These are phyloP conservation scores for Centropristis striata DNA, from an alignment of 2,113 vertebrate genomes.

Conservation along the genomic window DNA sequence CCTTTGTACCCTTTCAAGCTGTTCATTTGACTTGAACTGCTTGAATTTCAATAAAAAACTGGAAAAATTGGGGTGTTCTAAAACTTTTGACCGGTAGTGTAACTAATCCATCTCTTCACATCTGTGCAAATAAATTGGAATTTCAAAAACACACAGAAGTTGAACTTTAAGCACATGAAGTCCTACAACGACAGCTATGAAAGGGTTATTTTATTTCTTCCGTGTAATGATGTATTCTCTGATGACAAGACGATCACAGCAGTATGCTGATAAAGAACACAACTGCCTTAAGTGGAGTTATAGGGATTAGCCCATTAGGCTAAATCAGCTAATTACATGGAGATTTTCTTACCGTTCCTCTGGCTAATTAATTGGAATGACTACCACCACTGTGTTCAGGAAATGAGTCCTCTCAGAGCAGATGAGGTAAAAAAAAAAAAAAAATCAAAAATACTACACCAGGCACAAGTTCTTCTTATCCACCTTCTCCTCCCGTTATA, in stretches of 20 bases:
- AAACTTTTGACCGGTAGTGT: too few relatives aligned
- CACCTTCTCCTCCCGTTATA: slow-evolving; percentile 18
- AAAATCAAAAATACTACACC: slow-evolving; percentile 63
- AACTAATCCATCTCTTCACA: background rate
- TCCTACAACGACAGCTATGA: background rate
- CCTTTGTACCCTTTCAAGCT: too few relatives aligned
- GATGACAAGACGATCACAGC: slow-evolving; percentile 59
- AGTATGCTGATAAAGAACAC: slow-evolving; percentile 60
- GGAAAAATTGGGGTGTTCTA: too few relatives aligned
- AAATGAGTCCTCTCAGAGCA: slow-evolving; percentile 66
- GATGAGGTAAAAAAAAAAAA: slow-evolving; percentile 64
- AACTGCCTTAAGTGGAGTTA: slow-evolving; percentile 69
- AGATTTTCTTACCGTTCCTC: slow-evolving; percentile 75
- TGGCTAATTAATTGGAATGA: slow-evolving; percentile 82
- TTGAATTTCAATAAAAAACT: too few relatives aligned
- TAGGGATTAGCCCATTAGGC: slow-evolving; percentile 80
- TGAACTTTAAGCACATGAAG: background rate
- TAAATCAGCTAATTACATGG: slow-evolving; percentile 83
- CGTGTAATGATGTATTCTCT: slow-evolving; percentile 36
- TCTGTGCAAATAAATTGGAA: background rate
- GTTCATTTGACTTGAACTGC: too few relatives aligned
- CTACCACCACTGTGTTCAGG: slow-evolving; percentile 63
- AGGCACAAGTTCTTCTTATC: slow-evolving; percentile 34
- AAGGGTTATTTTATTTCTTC: slow-evolving; percentile 25
- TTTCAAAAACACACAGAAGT: background rate